Conservation (phyloP, 2,888 invertebrate genomes). For the Lampropteryx suffumata region DNA sequence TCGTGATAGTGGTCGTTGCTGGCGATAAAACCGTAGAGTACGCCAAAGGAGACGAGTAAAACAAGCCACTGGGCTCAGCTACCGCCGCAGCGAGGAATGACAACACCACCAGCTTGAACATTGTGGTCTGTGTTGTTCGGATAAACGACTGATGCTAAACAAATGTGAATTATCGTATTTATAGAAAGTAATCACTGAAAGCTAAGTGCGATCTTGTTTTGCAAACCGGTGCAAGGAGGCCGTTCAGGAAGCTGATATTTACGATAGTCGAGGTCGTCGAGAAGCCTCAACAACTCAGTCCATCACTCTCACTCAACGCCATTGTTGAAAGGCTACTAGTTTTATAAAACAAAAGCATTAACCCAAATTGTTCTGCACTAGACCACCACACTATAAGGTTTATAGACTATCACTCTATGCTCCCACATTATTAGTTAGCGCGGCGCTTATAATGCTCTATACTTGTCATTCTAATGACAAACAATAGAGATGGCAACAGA, state of each 20-base stretch:
- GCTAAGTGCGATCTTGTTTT: conserved; percentile 68
- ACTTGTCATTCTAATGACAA: too few relatives aligned
- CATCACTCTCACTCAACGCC: conserved; percentile 51
- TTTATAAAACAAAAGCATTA: background rate
- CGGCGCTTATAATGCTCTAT: too few relatives aligned
- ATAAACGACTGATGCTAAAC: conserved; percentile 64
- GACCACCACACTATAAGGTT: too few relatives aligned
- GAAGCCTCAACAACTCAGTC: conserved; percentile 48
- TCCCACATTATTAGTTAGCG: too few relatives aligned
- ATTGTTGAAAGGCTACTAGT: conserved; percentile 27
- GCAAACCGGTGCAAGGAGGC: conserved; percentile 67
- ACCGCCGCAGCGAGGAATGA: conserved; percentile 82
- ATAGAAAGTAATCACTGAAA: conserved; percentile 63
- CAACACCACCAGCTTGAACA: conserved; percentile 83
- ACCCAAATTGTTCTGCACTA: too few relatives aligned
- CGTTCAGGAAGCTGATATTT: conserved; percentile 73
- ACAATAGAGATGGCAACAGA: too few relatives aligned
- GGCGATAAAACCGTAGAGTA: conserved; percentile 53
- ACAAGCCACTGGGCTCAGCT: conserved; percentile 60
- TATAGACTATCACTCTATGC: too few relatives aligned
- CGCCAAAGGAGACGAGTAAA: conserved; percentile 42
- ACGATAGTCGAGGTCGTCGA: conserved; percentile 61
- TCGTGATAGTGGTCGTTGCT: conserved; percentile 58
- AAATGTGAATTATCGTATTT: conserved; percentile 55
- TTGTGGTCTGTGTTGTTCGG: conserved; percentile 72